Conservation (phyloP, 1,140 invertebrate species). For the Onthophagus taurus region DNA sequence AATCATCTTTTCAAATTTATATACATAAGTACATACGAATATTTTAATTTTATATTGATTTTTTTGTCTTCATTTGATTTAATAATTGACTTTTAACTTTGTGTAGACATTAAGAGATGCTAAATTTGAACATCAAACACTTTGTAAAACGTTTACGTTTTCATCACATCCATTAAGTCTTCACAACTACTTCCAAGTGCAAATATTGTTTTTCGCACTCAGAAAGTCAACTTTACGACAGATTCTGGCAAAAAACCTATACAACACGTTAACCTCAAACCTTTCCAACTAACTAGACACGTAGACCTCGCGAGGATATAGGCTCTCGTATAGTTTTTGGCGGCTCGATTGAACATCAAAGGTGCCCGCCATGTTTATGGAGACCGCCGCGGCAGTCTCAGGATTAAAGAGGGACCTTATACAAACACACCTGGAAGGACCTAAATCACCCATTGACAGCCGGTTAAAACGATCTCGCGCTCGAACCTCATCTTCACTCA, state of each 20-base stretch:
- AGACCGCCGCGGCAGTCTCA: slow-evolving; percentile 18
- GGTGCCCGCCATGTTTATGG: slow-evolving; percentile 27
- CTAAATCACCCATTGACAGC: slow-evolving; percentile 34
- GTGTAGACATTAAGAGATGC: no score
- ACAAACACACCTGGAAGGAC: slow-evolving; percentile 33
- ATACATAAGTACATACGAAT: no score
- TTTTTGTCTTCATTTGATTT: no score
- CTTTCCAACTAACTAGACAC: slow-evolving; percentile 4
- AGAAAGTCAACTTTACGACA: slow-evolving; percentile 13
- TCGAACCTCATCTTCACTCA: no score
- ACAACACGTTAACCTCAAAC: no score
- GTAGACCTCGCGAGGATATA: slow-evolving; percentile 10
- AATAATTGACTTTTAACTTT: no score
- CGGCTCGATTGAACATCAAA: slow-evolving; percentile 25
- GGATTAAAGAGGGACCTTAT: slow-evolving; percentile 17
- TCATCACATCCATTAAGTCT: no score
- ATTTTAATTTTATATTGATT: no score
- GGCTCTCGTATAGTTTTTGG: slow-evolving; percentile 6
- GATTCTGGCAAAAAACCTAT: slow-evolving; percentile 12
- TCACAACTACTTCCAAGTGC: no score
- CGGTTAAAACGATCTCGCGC: slow-evolving; percentile 15
- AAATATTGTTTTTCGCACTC: slow-evolving; percentile 30
- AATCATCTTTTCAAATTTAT: no score
- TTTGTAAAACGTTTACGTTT: no score
- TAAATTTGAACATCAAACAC: no score